These are phyloP conservation scores for Acanthosepion esculentum DNA, from an alignment of 2,888 invertebrate genomes.

Conservation along the genomic window DNA sequence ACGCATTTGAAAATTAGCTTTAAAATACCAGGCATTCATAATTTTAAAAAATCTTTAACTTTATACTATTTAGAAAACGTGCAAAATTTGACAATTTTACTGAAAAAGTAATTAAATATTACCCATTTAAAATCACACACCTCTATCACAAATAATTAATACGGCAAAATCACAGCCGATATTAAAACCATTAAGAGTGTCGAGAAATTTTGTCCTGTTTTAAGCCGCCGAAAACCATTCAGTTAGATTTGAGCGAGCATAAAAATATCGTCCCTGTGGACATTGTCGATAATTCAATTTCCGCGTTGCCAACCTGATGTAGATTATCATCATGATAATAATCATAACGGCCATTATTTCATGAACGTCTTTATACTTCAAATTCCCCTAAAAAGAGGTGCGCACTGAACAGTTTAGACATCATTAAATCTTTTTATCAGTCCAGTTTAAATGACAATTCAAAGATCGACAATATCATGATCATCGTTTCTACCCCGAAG, in stretches of 20 bases:
- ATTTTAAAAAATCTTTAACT: no score
- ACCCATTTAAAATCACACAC: background rate
- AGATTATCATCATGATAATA: background rate
- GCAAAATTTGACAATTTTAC: background rate
- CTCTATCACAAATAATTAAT: background rate
- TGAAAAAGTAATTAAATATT: background rate
- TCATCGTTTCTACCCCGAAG: background rate
- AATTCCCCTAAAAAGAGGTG: background rate
- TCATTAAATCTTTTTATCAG: background rate
- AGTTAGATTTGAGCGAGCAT: background rate
- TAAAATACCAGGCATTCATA: no score
- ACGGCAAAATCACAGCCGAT: background rate
- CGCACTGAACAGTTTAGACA: background rate
- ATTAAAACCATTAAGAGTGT: background rate
- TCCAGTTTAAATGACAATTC: background rate
- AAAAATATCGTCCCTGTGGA: background rate
- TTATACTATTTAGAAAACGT: background rate
- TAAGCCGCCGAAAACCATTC: background rate
- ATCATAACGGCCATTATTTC: background rate
- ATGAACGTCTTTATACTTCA: background rate
- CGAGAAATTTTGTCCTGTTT: background rate
- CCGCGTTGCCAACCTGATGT: background rate
- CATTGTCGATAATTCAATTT: background rate
- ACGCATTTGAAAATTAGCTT: no score
- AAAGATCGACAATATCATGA: background rate